phyloP scores from a whole-genome alignment of 2,797 vertebrate species.

The Diplodus sargus region DNA sequence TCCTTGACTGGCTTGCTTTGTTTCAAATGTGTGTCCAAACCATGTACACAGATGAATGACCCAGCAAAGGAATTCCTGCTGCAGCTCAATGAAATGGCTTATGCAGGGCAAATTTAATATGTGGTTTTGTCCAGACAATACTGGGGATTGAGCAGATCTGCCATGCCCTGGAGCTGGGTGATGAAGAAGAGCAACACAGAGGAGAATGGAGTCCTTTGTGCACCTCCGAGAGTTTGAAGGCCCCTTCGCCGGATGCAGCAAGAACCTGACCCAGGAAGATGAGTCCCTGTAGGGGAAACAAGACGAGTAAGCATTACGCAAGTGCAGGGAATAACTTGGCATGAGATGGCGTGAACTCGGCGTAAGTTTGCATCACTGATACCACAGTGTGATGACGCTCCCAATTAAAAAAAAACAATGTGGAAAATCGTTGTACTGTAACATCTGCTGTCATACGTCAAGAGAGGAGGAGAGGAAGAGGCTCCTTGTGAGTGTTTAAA shows the following conservation, averaged over 20 bases:
- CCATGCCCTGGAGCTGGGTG: slow-evolving; percentile 83
- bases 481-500: background rate
- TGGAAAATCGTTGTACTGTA: background rate
- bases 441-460: background rate
- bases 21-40: slow-evolving; percentile 85
- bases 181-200: slow-evolving; percentile 85
- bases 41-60: slow-evolving; percentile 87
- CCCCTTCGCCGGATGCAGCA: slow-evolving; percentile 67
- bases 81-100: slow-evolving; percentile 84
- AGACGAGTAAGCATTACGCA: slow-evolving; percentile 49
- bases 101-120: slow-evolving; percentile 86
- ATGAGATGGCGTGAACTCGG: background rate
- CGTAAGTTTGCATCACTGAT: slow-evolving; percentile 16
- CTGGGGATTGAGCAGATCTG: slow-evolving; percentile 77
- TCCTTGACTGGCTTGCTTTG: slow-evolving; percentile 87
- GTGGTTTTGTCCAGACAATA: slow-evolving; percentile 84
- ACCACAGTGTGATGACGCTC: background rate
- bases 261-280: slow-evolving; percentile 67
- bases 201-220: slow-evolving; percentile 82
- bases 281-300: slow-evolving; percentile 31
- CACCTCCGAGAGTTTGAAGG: slow-evolving; percentile 65
- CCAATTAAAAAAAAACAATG: background rate
- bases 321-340: slow-evolving; percentile 34
- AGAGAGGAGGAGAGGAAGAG: background rate
- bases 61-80: slow-evolving; percentile 84